Evolutionary conservation across 2,888 invertebrate genomes (phyloP).

Genomic region (Eilema sororculum): DNA sequence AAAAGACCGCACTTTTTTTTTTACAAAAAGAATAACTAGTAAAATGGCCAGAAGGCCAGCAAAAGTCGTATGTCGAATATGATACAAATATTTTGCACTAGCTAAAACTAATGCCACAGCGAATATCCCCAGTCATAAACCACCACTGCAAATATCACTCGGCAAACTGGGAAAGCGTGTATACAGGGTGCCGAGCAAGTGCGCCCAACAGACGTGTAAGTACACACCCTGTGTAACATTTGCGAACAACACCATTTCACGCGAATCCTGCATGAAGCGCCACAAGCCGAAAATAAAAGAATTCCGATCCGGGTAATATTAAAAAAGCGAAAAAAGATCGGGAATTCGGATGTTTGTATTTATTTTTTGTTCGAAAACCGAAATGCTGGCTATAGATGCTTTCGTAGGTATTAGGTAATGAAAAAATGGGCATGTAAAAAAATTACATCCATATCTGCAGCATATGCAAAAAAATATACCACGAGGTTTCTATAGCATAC

Average conservation of each 20-base stretch:
- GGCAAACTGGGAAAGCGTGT: neutral
- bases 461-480: no score
- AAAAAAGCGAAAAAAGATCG: conserved; percentile 36
- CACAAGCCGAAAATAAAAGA: conserved; percentile 28
- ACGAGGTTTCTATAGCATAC: no score
- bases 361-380: conserved; percentile 35
- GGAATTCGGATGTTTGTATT: conserved; percentile 27
- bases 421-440: neutral
- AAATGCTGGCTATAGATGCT: conserved; percentile 18
- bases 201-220: neutral
- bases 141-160: neutral
- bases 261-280: conserved; percentile 12
- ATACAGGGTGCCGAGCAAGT: neutral
- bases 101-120: neutral
- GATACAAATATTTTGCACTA: neutral
- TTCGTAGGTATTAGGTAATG: neutral
- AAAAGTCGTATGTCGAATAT: neutral
- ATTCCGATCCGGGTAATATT: conserved; percentile 44
- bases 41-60: no score
- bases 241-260: conserved; percentile 16
- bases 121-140: neutral
- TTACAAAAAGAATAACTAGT: no score
- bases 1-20: no score
- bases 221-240: conserved; percentile 10
- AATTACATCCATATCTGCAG: no score